These are phyloP conservation scores for Cantharis rufa DNA, from an alignment of 2,888 invertebrate species.

Conservation along the genomic window DNA sequence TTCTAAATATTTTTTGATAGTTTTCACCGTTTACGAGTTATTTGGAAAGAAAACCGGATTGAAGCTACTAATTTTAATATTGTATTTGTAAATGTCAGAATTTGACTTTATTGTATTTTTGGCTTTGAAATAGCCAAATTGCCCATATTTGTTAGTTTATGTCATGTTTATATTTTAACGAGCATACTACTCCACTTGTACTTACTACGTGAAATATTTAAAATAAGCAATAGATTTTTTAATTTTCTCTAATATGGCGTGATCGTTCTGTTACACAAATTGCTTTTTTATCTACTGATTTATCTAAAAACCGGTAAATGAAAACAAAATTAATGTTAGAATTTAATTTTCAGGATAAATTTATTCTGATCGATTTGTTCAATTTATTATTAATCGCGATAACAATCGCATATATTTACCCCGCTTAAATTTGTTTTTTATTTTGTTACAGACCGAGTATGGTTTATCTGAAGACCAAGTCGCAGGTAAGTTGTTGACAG, in stretches of 20 bases:
- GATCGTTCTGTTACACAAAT: neutral
- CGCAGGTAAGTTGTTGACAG: conserved; percentile 65
- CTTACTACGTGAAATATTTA: neutral
- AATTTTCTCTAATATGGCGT: neutral
- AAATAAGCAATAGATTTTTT: neutral
- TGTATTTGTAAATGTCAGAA: no score
- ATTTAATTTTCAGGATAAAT: neutral
- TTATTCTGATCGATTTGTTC: neutral
- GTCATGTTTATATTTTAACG: neutral
- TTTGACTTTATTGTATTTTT: no score
- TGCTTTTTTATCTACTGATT: neutral
- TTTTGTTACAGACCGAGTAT: conserved; percentile 78
- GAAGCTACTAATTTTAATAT: no score
- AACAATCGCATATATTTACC: neutral
- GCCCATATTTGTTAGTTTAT: no score
- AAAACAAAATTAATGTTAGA: neutral
- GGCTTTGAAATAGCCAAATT: no score
- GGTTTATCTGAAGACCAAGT: conserved; percentile 89
- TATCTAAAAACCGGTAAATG: neutral
- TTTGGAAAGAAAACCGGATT: no score
- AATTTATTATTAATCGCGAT: neutral
- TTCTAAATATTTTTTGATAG: no score
- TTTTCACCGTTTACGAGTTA: no score
- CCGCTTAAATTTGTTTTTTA: conserved; percentile 38
- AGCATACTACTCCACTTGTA: no score